These are phyloP conservation scores for Achlya flavicornis DNA, from an alignment of 2,888 invertebrate species.

Conservation along the genomic window DNA sequence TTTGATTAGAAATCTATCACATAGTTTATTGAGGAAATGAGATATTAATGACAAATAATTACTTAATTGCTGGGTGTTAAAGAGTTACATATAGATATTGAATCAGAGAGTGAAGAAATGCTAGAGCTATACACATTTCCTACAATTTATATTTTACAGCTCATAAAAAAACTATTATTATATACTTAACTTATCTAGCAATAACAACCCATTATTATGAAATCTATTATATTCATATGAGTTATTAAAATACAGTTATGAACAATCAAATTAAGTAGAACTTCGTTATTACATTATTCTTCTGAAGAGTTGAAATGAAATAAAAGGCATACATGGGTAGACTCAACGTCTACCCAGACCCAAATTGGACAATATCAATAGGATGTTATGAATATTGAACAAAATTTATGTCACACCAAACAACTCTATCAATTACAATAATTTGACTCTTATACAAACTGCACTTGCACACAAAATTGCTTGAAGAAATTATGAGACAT, in stretches of 20 bases:
- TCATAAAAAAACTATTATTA: background rate
- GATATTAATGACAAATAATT: background rate
- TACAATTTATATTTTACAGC: background rate
- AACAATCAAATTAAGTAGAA: background rate
- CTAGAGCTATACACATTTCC: background rate
- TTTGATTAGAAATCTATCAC: background rate
- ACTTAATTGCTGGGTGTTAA: background rate
- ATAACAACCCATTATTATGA: background rate
- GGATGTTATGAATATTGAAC: no score
- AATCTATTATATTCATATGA: background rate
- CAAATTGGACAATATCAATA: no score
- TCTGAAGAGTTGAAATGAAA: background rate
- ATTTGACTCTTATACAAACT: no score
- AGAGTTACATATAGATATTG: background rate
- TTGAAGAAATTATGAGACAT: no score
- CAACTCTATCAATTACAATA: no score
- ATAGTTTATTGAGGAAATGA: background rate
- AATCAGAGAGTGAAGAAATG: background rate
- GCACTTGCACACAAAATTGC: no score
- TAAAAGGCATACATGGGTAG: background rate
- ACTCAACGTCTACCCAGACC: no score
- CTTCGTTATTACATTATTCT: background rate
- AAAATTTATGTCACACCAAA: no score
- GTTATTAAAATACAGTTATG: background rate
- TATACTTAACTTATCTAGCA: background rate